Evolutionary conservation across 1,140 invertebrate species (phyloP), one percentile per base, ranked within the genome.

Genomic region (Physella acuta): DNA sequence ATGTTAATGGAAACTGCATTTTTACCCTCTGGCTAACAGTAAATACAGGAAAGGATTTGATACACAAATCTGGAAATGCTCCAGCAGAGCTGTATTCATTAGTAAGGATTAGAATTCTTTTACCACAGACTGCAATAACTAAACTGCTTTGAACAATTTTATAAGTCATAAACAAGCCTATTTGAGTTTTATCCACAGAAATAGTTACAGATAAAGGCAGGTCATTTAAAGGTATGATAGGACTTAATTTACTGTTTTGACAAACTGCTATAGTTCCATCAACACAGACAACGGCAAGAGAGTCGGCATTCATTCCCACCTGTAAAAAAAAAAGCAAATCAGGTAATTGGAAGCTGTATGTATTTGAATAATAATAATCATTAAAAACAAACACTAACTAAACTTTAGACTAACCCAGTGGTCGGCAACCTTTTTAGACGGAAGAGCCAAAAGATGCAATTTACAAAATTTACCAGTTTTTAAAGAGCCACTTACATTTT

Each of bases 21-120:
- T 81, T 81, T 0, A 82, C 79, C 55, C 78, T 71, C 31, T 81
- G 79, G 64, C 79, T 82, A 30, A 82, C 79, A 39, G 81, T 82
- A 72, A 82, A 82, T n/a, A 81, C 81, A 31, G 81, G 81, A 34
- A 58, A 58, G 26, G 39, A n/a, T 39, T 68, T 63, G 33, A 24
- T 24, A n/a, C 26, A 33, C 2, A n/a, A 24, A 31, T n/a, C 51
- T 11, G 49, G 30, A 3, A 3, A 3, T 14, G 33, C 53, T 5
- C 53, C 51, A 39, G 4, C 16, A 30, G 2, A 1, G 24, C 3
- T 17, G n/a, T 16, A 33, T 31, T 5, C 33, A 8, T 4, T 51
- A 1, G 24, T 24, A 24, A n/a, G 16, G 53, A 53, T 11, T 33
- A 3, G 24, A 68, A 80, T 68, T 36, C 75, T 74, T 63, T 77